Evolutionary conservation across 2,113 vertebrate species (phyloP), one percentile per base, ranked within the genome.

Genomic region (Piliocolobus tephrosceles): DNA sequence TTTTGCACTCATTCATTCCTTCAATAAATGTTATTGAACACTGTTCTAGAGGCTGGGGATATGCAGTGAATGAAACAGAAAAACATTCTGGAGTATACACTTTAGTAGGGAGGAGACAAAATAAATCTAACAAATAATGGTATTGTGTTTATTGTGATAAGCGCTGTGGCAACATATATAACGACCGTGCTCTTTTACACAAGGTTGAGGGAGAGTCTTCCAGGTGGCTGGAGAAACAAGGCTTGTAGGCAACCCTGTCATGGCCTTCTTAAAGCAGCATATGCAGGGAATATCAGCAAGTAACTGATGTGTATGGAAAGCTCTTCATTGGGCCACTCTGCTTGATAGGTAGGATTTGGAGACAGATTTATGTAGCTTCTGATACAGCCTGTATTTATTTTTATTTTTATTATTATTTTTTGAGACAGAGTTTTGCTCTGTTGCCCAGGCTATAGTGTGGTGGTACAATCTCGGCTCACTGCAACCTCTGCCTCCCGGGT

Each of bases 41-140:
- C 76, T 79, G 14, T 40, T 58, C n/a, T 91, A 66, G 45, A 47
- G 72, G 6, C 17, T 96, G 22, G 30, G 30, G 32, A 20, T 81
- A 78, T 2, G 32, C 27, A 75, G 17, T 72, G 57, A 86, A 38
- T 61, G 32, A 35, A 80, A 75, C 25, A 43, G 80, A 38, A 93
- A 91, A 82, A 58, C 73, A 66, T 27, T 73, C 27, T n/a, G 43
- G 43, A 93, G 16, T 64, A 50, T 45, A 40, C 23, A 76, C 82
- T 88, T 93, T 45, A 73, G 72, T 76, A 93, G 66, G 50, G 52
- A 91, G 23, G 50, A 85, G 68, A 76, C 78, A 85, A 93, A 82
- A 70, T 79, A 76, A 68, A 79, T 52, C 14, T 88, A 84, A 75
- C 45, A 90, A 27, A 64, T 12, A 90, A 50, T 13, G 45, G 13